Base-by-base conservation (phyloP, 1,140 invertebrate species). In the Aphelinus certus region DNA sequence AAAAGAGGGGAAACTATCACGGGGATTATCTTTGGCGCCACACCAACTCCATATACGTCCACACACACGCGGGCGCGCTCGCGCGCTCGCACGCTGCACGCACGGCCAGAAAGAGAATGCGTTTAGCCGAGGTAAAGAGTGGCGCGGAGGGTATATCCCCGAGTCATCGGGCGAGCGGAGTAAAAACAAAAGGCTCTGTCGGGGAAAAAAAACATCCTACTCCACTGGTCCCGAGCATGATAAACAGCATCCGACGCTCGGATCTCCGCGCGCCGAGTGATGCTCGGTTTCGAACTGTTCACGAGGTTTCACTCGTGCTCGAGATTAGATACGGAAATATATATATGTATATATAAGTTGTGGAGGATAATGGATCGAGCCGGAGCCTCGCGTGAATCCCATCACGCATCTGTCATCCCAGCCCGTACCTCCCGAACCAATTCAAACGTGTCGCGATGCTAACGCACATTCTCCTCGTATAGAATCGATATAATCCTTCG, bases 11-110 rank as follows among this genome's bases (percentile, higher is more conserved):
- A 80, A 83, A 83, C 83, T 86, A 85, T 85, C 84, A 77, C 77
- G 71, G 58, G 84, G 84, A 86, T 86, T 86, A 86, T 86, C 83
- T 84, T 79, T 85, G 84, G 84, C 84, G 84, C 84, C 84, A 86
- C 82, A 86, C 81, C 82, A 84, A 83, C 76, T 83, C 81, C 26
- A 63, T 79, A 82, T 68, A 71, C 72, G 74, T 73, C 71, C 66
- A 64, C 73, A 66, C 69, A 68, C 55, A 75, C 77, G 5, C 70
- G 79, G n/a, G n/a, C n/a, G n/a, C n/a, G n/a, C n/a, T n/a, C 48
- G 10, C 7, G 9, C 42, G n/a, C n/a, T 46, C 42, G 55, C 9
- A 62, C 51, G 46, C 26, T 10, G 2, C 7, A n/a, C 43, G 45
- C 26, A 26, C 42, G 10, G 51, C 5, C n/a, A n/a, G 55, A 56